Base-by-base conservation (phyloP, 2,888 invertebrate genomes). In the Loripinus fragilis region DNA sequence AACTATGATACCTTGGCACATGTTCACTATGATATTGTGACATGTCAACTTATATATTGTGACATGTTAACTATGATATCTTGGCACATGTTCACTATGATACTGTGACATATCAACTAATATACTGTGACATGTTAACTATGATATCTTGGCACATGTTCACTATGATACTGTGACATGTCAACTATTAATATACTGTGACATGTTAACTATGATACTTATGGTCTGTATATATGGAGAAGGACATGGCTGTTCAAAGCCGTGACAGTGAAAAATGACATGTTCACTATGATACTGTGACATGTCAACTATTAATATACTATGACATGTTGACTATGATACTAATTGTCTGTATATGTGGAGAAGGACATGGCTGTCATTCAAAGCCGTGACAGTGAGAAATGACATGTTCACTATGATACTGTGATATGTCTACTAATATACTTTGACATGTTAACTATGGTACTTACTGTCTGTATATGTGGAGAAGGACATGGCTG, bases 291-390 rank as follows among this genome's bases (percentile, higher is more conserved):
- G n/a, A n/a, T n/a, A n/a, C n/a, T n/a, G n/a, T n/a, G n/a, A n/a
- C n/a, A n/a, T n/a, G n/a, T n/a, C n/a, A n/a, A n/a, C n/a, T n/a
- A n/a, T n/a, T n/a, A n/a, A n/a, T n/a, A n/a, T n/a, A n/a, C n/a
- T n/a, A n/a, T n/a, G n/a, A n/a, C n/a, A n/a, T n/a, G n/a, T n/a
- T n/a, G n/a, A n/a, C n/a, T n/a, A n/a, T n/a, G n/a, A n/a, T n/a
- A 74, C 90, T 85, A 80, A 91, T 91, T 42, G 81, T 81, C 23
- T 85, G 85, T 68, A 92, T 89, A 67, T 85, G 96, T 69, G 96
- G 96, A 88, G 96, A 96, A 70, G 96, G 95, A 92, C 98, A 99
- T 7, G 97, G 96, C 91, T 97, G 96, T 96, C 90, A 97, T 97
- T 38, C 60, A 50, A 70, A 74, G 48, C 76, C 76, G 66, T 79